Evolutionary conservation across 2,113 vertebrate genomes (phyloP), one percentile per base, ranked within the genome.

Genomic region (Mirounga angustirostris): DNA sequence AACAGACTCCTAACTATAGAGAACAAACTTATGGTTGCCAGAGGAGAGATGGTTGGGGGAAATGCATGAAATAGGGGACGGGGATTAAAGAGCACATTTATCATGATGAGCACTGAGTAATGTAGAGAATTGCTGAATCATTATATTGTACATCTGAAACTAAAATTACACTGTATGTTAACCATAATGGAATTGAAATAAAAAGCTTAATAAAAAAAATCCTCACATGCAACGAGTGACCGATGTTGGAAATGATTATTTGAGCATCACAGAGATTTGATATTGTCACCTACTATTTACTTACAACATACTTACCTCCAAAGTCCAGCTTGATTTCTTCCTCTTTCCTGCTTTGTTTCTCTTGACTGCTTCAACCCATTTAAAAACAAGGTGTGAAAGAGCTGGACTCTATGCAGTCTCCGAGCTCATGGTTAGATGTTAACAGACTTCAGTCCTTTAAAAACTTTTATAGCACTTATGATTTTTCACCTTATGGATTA

Each of bases 401-500:
- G 13, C 61, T 83, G 15, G 22, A 7, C 7, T 40, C 19, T 58
- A 19, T 79, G n/a, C 24, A 90, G 8, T 43, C 58, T 30, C 16
- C 24, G 18, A 46, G 10, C 5, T 71, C 19, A 82, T 36, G 10
- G 95, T 94, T 87, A 76, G 15, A 82, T 81, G 33, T 83, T 87
- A 91, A 95, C 43, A 94, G 50, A 92, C 43, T 8, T 88, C 46
- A 12, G 80, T 87, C 54, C 78, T 83, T 65, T 85, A 43, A 58
- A 95, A 96, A 91, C 4, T 74, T 82, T n/a, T 92, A 50, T 22
- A 83, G 26, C 19, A 89, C 10, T 89, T 81, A 28, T 46, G 59
- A 65, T 59, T 52, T 46, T 91, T 95, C 19, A 94, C n/a, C 50
- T 87, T 67, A 67, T 56, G 54, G 85, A 86, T 85, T 93, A 74